phyloP scores from a whole-genome alignment of 2,888 invertebrate species.

The Petrophora chlorosata region DNA sequence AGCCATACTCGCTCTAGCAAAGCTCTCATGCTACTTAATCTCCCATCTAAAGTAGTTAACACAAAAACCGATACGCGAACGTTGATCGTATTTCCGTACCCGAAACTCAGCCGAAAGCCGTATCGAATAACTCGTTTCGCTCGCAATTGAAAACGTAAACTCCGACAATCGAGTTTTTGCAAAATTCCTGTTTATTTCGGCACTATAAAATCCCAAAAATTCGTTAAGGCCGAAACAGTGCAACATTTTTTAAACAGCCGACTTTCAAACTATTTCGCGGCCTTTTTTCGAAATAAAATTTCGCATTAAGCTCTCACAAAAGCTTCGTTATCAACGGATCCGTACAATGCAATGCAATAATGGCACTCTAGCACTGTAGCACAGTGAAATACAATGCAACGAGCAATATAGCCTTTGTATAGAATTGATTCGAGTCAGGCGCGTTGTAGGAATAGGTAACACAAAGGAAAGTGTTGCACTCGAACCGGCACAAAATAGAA shows the following conservation, averaged over 20 bases:
- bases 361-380: too few relatives aligned
- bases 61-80: background rate
- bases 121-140: slow-evolving; percentile 19
- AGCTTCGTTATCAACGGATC: slow-evolving; percentile 18
- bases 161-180: slow-evolving; percentile 8
- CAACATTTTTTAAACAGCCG: too few relatives aligned
- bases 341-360: slow-evolving; percentile 30
- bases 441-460: slow-evolving; percentile 15
- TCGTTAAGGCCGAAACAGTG: background rate
- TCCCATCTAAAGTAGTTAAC: background rate
- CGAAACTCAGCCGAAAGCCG: slow-evolving; percentile 4
- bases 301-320: slow-evolving; percentile 13
- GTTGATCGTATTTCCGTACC: background rate
- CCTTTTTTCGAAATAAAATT: slow-evolving; percentile 15
- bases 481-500: slow-evolving; percentile 27
- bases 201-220: slow-evolving; percentile 4
- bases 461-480: slow-evolving; percentile 14
- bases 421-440: slow-evolving; percentile 27
- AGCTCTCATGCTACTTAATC: too few relatives aligned
- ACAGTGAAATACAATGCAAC: slow-evolving; percentile 28
- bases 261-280: slow-evolving; percentile 3
- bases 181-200: slow-evolving; percentile 17
- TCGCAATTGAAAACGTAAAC: slow-evolving; percentile 21
- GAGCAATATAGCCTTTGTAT: slow-evolving; percentile 33
- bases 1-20: too few relatives aligned